These are phyloP conservation scores for Platichthys stellatus DNA, from an alignment of 2,113 vertebrate genomes.

Conservation along the genomic window DNA sequence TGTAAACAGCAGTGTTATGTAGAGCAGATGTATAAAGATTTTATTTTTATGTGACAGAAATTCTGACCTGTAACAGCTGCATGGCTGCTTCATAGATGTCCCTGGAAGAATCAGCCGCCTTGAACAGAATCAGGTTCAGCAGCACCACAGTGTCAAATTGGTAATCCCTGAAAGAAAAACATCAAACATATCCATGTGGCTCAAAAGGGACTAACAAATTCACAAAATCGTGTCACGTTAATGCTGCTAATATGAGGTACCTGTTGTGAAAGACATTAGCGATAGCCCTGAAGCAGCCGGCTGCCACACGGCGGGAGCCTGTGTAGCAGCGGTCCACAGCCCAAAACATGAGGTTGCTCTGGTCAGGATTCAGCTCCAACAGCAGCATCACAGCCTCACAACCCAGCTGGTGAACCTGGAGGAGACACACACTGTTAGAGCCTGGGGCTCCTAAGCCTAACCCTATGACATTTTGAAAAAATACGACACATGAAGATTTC, in stretches of 20 bases:
- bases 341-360: slow-evolving; percentile 99
- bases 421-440: not conserved
- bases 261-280: slow-evolving; percentile 98
- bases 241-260: slow-evolving; percentile 63
- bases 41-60: not conserved
- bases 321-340: slow-evolving; percentile 98
- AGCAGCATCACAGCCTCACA: slow-evolving; percentile 97
- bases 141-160: slow-evolving; percentile 99
- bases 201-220: not conserved
- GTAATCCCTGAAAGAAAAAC: slow-evolving; percentile 88
- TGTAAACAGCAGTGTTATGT: too few species aligned
- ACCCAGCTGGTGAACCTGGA: slow-evolving; percentile 95
- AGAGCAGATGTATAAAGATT: not conserved
- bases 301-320: slow-evolving; percentile 91
- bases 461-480: not conserved
- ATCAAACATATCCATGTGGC: not conserved
- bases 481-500: not conserved
- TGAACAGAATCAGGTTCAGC: slow-evolving; percentile 98
- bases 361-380: slow-evolving; percentile 97
- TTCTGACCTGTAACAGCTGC: slow-evolving; percentile 94
- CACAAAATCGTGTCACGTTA: not conserved
- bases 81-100: slow-evolving; percentile 98
- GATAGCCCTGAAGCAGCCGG: slow-evolving; percentile 97
- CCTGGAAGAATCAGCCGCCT: slow-evolving; percentile 96
- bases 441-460: too few species aligned